A percentile compares a stretch with the other conserved stretches of the same genome.
These are phyloP conservation scores for Salvelinus fontinalis DNA, from an alignment of 2,113 vertebrate genomes.

Conservation along the genomic window DNA sequence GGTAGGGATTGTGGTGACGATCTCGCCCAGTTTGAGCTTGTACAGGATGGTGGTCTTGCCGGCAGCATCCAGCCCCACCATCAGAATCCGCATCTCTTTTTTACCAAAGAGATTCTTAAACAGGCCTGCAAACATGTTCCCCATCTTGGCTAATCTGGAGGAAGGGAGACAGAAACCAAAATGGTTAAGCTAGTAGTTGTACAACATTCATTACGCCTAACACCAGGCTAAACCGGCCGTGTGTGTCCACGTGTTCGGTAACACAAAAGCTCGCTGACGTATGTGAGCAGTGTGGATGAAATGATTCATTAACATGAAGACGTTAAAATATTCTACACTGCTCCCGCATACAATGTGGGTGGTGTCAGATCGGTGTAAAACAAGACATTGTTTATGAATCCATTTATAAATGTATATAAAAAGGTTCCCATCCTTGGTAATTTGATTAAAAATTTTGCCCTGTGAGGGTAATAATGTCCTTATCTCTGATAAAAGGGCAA, in stretches of 20 bases:
- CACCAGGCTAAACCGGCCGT: too few species aligned
- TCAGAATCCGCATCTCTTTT: slow-evolving; percentile 86
- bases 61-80: slow-evolving; percentile 84
- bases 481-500: background rate
- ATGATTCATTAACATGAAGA: too few species aligned
- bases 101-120: slow-evolving; percentile 78
- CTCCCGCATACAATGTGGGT: too few species aligned
- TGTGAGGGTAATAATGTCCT: background rate
- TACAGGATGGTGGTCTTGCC: slow-evolving; percentile 86
- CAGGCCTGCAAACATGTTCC: slow-evolving; percentile 70
- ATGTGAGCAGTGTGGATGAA: too few species aligned
- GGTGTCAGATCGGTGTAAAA: too few species aligned
- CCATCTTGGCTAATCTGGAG: slow-evolving; percentile 73
- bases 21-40: slow-evolving; percentile 85
- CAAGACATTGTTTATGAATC: too few species aligned
- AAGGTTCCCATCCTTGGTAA: background rate
- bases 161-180: background rate
- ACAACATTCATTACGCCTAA: background rate
- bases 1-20: slow-evolving; percentile 84
- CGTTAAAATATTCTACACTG: too few species aligned
- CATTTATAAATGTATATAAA: background rate
- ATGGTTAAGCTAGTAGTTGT: background rate
- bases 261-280: too few species aligned
- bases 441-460: background rate
- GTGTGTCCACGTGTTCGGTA: too few species aligned